Evolutionary conservation across 2,888 invertebrate species (phyloP).

Genomic region (Euzophera pinguis): DNA sequence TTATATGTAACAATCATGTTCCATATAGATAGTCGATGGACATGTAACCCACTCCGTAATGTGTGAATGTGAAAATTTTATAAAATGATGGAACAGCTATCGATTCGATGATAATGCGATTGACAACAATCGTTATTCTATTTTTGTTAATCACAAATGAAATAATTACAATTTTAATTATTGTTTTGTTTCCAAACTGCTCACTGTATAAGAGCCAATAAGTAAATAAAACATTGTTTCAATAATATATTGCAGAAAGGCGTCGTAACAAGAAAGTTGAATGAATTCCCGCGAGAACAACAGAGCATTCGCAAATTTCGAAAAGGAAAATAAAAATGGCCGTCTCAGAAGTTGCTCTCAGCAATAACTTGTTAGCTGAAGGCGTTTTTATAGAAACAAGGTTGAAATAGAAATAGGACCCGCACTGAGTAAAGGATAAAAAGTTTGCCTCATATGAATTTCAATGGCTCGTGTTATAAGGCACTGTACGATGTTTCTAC

Average conservation of each 20-base stretch:
- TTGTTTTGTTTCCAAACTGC: not conserved
- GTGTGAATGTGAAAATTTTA: too few relatives aligned
- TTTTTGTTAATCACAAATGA: too few relatives aligned
- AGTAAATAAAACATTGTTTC: constrained; percentile 43
- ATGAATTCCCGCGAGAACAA: constrained; percentile 48
- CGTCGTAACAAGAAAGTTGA: constrained; percentile 51
- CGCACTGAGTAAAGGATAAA: constrained; percentile 39
- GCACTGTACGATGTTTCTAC: not conserved
- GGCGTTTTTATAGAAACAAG: constrained; percentile 50
- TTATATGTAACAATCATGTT: too few relatives aligned
- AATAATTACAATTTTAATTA: too few relatives aligned
- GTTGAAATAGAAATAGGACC: constrained; percentile 43
- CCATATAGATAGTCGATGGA: too few relatives aligned
- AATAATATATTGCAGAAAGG: constrained; percentile 48
- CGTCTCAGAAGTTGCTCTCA: constrained; percentile 41
- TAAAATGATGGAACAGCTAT: too few relatives aligned
- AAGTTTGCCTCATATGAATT: constrained; percentile 26
- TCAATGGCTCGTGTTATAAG: constrained; percentile 13
- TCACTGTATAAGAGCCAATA: constrained; percentile 15
- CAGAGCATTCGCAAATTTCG: constrained; percentile 51
- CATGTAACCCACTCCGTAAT: too few relatives aligned
- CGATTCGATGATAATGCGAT: too few relatives aligned
- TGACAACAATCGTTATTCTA: too few relatives aligned
- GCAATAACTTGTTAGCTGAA: constrained; percentile 51
- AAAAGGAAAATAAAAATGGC: constrained; percentile 50